phyloP scores from a whole-genome alignment of 2,797 vertebrate genomes.

The Ambastaia sidthimunki region DNA sequence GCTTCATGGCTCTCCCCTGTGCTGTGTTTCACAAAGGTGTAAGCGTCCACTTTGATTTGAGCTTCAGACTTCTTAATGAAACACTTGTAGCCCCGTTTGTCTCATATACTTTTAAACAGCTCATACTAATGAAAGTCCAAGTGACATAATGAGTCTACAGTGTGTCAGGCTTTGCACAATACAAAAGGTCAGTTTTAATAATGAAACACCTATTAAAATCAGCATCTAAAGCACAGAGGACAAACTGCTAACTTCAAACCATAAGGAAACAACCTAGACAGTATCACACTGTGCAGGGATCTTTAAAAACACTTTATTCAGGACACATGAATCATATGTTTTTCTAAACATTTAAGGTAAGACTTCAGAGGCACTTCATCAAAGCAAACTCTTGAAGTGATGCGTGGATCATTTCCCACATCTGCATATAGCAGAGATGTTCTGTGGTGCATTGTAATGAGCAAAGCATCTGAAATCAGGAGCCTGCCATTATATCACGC shows the following conservation, averaged over 20 bases:
- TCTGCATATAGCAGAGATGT: slow-evolving; percentile 11
- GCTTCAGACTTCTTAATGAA: slow-evolving; percentile 3
- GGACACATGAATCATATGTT: neutral
- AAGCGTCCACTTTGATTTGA: slow-evolving; percentile 2
- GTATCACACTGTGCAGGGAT: neutral
- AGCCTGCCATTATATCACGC: slow-evolving; percentile 18
- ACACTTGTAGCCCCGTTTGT: slow-evolving; percentile 11
- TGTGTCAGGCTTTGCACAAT: neutral
- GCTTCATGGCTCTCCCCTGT: neutral
- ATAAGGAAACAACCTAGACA: neutral
- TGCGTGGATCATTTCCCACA: slow-evolving; percentile 29
- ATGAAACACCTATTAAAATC: slow-evolving; percentile 35
- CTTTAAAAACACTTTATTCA: neutral
- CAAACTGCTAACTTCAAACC: neutral
- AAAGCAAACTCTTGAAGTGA: slow-evolving; percentile 17
- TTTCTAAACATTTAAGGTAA: slow-evolving; percentile 7
- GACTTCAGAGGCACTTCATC: slow-evolving; percentile 28
- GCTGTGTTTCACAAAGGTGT: neutral
- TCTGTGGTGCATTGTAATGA: slow-evolving; percentile 20
- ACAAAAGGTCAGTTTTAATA: slow-evolving; percentile 40
- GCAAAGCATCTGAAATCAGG: slow-evolving; percentile 29
- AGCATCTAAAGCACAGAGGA: slow-evolving; percentile 6
- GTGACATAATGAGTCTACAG: slow-evolving; percentile 18
- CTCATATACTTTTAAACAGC: slow-evolving; percentile 4
- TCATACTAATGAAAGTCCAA: slow-evolving; percentile 26